Conservation (phyloP, 1,140 invertebrate genomes). For the Kradibia gibbosae region DNA sequence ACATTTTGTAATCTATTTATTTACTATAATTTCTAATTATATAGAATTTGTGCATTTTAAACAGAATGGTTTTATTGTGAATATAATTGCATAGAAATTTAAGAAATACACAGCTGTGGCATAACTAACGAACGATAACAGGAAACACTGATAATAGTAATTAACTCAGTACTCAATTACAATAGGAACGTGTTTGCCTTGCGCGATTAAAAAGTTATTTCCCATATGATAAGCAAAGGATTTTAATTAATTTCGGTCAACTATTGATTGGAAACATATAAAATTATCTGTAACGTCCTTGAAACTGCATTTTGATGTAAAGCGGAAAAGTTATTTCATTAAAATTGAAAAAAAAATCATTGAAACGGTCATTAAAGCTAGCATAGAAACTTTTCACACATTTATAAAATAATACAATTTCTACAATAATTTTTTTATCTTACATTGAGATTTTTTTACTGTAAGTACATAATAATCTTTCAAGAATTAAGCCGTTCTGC, state of each 20-base stretch:
- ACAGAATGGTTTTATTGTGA: not conserved
- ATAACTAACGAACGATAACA: slow-evolving; percentile 26
- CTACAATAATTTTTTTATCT: not conserved
- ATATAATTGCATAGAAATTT: slow-evolving; percentile 28
- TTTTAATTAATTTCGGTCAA: slow-evolving; percentile 61
- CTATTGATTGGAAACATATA: slow-evolving; percentile 48
- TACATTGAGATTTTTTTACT: not conserved
- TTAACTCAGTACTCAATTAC: slow-evolving; percentile 16
- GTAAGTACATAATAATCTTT: not conserved
- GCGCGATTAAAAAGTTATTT: slow-evolving; percentile 59
- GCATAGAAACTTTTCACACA: not conserved
- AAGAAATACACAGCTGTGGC: slow-evolving; percentile 1
- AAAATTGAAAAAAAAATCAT: not conserved
- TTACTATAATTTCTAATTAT: not conserved
- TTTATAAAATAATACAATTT: not conserved
- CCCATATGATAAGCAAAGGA: slow-evolving; percentile 58
- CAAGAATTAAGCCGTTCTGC: not conserved
- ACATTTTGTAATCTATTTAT: not conserved
- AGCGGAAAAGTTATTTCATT: not conserved
- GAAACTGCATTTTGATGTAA: not conserved
- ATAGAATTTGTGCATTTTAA: not conserved
- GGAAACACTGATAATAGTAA: slow-evolving; percentile 31
- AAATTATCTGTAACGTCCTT: slow-evolving; percentile 24
- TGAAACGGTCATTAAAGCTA: not conserved
- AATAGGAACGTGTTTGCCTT: slow-evolving; percentile 11